Base-by-base conservation (phyloP, 1,140 invertebrate genomes). In the Gonatopus flavifemur region DNA sequence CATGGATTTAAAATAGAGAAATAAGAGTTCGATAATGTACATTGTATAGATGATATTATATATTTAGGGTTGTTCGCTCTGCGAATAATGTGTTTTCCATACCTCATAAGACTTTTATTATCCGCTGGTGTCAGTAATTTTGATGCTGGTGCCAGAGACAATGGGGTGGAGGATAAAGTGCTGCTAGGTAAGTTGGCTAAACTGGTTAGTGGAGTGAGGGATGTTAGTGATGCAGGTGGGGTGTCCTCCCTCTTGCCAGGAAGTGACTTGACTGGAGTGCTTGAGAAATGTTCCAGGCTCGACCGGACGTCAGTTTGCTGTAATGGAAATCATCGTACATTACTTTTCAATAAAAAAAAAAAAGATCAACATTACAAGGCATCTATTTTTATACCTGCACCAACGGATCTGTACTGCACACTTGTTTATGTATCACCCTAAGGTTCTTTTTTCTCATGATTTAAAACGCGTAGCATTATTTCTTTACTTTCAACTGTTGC, bases 241-340 rank as follows among this genome's bases (percentile, higher is more conserved):
- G 77, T 78, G 47, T 77, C 76, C 60, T 78, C 77, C 47, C 77
- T 69, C 39, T 79, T 79, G 9, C 59, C 67, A 47, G 74, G 68
- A 57, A 78, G 62, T 44, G 76, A 64, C 49, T 78, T 77, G 20
- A 77, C 65, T 62, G 76, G 72, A 19, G 73, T 77, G 52, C 71
- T 74, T 38, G 72, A 70, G 59, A 76, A 77, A 52, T 78, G 76
- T 24, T 78, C 76, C 62, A 78, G 49, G 37, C 72, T 76, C 52
- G 75, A 66, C 55, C 76, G 70, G 21, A 77, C 75, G 55, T 78
- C 76, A 52, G 76, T 78, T 67, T 78, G 76, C 76, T 78, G 56
- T 21, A 64, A 63, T 21, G 37, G 49, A 47, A 6, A 32, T 36
- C 15, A 24, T 42, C 41, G 40, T 2, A 12, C 2, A 38, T 38